Conservation (phyloP, 1,140 invertebrate genomes). For the Aplysia californica region DNA sequence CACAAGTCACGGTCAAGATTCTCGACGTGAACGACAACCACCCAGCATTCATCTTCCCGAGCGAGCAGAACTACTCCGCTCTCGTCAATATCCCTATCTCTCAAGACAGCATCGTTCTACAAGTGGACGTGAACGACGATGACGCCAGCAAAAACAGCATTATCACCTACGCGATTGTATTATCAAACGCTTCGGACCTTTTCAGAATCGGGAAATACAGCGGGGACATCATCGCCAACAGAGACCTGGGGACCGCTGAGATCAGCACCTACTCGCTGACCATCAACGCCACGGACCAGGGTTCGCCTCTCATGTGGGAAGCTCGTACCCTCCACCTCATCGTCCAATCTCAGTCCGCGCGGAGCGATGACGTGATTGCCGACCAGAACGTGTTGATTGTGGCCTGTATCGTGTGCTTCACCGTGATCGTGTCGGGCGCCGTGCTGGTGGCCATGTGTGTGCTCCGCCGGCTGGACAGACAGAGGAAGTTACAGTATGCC, state of each 20-base stretch:
- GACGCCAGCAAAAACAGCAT: slow-evolving; percentile 35
- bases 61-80: slow-evolving; percentile 18
- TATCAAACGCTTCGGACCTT: slow-evolving; percentile 32
- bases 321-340: slow-evolving; percentile 19
- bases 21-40: slow-evolving; percentile 81
- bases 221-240: slow-evolving; percentile 37
- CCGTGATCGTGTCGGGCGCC: slow-evolving; percentile 29
- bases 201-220: slow-evolving; percentile 39
- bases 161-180: slow-evolving; percentile 33
- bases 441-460: slow-evolving; percentile 32
- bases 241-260: slow-evolving; percentile 25
- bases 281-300: slow-evolving; percentile 39
- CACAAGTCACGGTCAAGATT: slow-evolving; percentile 82
- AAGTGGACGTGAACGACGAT: slow-evolving; percentile 54
- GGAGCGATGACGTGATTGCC: not conserved
- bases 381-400: slow-evolving; percentile 39
- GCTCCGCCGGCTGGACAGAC: slow-evolving; percentile 27
- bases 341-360: slow-evolving; percentile 1
- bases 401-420: slow-evolving; percentile 33
- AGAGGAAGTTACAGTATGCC: slow-evolving; percentile 26
- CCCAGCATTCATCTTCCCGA: slow-evolving; percentile 65
- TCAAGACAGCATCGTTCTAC: slow-evolving; percentile 18
- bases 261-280: slow-evolving; percentile 35
- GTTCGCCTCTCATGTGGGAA: slow-evolving; percentile 7
- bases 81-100: slow-evolving; percentile 18